A percentile compares a stretch with the other conserved stretches of the same genome.
Evolutionary conservation across 2,113 vertebrate genomes (phyloP).

Genomic region (Rhinoderma darwinii): DNA sequence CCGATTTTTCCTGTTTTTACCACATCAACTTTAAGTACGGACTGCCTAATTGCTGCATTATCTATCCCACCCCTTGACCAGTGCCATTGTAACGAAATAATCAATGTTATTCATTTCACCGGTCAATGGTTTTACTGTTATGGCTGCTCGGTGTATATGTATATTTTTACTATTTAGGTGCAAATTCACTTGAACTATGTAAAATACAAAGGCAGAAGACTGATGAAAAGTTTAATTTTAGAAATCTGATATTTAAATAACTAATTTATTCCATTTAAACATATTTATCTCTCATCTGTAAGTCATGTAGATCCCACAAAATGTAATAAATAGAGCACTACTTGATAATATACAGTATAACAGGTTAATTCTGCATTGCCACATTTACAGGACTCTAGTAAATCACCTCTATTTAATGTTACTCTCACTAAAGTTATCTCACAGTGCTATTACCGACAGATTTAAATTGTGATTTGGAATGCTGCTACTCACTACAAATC

Average conservation of each 20-base stretch:
- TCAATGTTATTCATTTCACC: too few species aligned
- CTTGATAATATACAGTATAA: background rate
- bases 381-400: background rate
- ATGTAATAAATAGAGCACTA: background rate
- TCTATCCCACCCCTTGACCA: too few species aligned
- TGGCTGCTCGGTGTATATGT: too few species aligned
- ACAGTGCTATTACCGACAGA: conserved; percentile 16
- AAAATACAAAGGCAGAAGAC: background rate
- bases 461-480: background rate
- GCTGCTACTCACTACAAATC: conserved; percentile 12
- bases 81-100: too few species aligned
- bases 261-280: background rate
- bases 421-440: conserved; percentile 21
- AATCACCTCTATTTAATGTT: background rate
- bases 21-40: too few species aligned
- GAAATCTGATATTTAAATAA: background rate
- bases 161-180: too few species aligned
- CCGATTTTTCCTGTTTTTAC: too few species aligned
- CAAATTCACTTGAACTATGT: background rate
- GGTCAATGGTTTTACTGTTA: too few species aligned
- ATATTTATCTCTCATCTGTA: background rate
- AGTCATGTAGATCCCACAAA: background rate
- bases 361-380: background rate
- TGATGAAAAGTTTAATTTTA: background rate
- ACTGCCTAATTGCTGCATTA: too few species aligned